phyloP scores from a whole-genome alignment of 1,140 invertebrate genomes.

The Harpegnathos saltator region DNA sequence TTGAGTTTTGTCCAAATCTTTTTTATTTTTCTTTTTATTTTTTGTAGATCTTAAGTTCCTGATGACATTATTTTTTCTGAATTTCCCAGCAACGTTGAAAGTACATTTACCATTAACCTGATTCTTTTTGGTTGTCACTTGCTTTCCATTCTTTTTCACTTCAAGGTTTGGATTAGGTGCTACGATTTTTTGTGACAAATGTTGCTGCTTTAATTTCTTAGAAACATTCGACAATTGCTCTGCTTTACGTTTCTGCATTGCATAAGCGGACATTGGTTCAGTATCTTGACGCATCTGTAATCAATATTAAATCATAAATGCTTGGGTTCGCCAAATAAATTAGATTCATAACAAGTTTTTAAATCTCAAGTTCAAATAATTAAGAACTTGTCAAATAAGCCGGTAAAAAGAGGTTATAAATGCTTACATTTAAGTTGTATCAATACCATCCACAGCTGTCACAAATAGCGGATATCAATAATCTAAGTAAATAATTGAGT shows the following conservation, averaged over 20 bases:
- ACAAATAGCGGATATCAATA: too few species aligned
- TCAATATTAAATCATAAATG: not conserved
- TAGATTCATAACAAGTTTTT: not conserved
- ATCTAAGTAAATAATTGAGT: too few species aligned
- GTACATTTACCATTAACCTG: not conserved
- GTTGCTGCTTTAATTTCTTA: constrained; percentile 56
- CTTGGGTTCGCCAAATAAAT: not conserved
- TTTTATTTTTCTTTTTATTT: constrained; percentile 27
- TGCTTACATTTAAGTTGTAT: too few species aligned
- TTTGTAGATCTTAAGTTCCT: not conserved
- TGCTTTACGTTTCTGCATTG: constrained; percentile 67
- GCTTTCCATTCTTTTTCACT: not conserved
- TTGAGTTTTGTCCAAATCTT: not conserved
- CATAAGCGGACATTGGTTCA: constrained; percentile 66
- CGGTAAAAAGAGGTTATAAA: too few species aligned
- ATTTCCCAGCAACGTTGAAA: not conserved
- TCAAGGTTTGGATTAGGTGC: not conserved
- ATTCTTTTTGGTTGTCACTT: not conserved
- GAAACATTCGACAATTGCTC: not conserved
- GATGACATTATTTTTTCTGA: not conserved
- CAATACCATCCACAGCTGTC: too few species aligned
- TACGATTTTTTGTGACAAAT: not conserved
- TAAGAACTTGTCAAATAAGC: too few species aligned
- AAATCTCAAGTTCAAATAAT: not conserved
- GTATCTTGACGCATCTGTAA: constrained; percentile 55